Base-by-base conservation (phyloP, 2,797 vertebrate genomes). In the Cirrhinus molitorella region DNA sequence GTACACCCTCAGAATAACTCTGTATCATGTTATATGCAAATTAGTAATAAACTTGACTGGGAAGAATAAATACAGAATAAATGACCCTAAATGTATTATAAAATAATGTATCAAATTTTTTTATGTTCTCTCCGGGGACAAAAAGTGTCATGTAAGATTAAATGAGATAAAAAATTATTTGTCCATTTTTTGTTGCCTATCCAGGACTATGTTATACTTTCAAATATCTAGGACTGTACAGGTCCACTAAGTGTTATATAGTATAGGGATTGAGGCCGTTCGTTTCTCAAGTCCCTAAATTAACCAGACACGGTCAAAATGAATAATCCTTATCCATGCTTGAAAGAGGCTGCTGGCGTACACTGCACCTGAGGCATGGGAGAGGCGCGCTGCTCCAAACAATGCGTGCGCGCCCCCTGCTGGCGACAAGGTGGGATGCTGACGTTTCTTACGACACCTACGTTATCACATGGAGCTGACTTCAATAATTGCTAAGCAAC, bases 311-410 rank as follows among this genome's bases (percentile, higher is more conserved):
- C 28, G 25, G 80, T 65, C 57, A 51, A 74, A 63, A 37, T 63
- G 9, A 74, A 61, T 23, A 5, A 51, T 81, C 43, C 23, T 25
- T 73, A 21, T 61, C 37, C 57, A 73, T 63, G 57, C 53, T 45
- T 71, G 28, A 79, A 55, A 45, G 66, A 59, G 43, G 16, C 23
- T 43, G 47, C 14, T 34, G 43, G 13, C 3, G 57, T 49, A 25
- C 8, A 2, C 43, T 34, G 31, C 80, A 82, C 81, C 72, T 68
- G 72, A 23, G 80, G 71, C 72, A 45, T 65, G 72, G 61, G 81
- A 83, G 72, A 83, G 73, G 63, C 72, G 17, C 12, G 17, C 34
- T 4, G 37, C 12, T 51, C 61, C 37, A 9, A 47, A 59, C 65
- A 47, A 23, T 25, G 40, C 74, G 11, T 9, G 13, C 6, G 37